phyloP scores from a whole-genome alignment of 2,888 invertebrate genomes.

The Cheilosia variabilis region DNA sequence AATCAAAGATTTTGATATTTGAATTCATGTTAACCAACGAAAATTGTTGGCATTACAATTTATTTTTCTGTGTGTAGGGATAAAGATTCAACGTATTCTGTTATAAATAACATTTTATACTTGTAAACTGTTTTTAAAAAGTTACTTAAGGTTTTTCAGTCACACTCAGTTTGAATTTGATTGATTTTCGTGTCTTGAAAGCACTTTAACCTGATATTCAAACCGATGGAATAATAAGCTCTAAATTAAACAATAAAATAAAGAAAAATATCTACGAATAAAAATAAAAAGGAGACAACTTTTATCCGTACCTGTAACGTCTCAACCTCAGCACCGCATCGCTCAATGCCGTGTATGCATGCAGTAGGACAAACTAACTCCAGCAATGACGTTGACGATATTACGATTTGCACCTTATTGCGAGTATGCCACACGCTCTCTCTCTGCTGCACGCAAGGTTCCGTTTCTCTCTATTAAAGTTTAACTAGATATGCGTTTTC shows the following conservation, averaged over 20 bases:
- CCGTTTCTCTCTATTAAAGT: conserved; percentile 16
- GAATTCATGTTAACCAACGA: too few species aligned
- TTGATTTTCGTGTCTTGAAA: too few species aligned
- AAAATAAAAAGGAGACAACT: background rate
- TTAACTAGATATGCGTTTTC: conserved; percentile 5
- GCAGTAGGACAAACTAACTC: background rate
- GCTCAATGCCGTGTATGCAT: conserved; percentile 14
- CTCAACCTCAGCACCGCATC: background rate
- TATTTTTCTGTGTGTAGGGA: too few species aligned
- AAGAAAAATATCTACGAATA: background rate
- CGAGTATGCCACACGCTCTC: background rate
- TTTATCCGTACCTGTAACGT: background rate
- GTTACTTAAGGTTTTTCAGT: too few species aligned
- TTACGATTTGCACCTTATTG: conserved; percentile 14
- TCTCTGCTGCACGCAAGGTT: conserved; percentile 22
- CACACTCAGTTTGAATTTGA: too few species aligned
- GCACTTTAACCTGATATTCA: too few species aligned
- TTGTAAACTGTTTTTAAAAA: too few species aligned
- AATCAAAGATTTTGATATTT: too few species aligned
- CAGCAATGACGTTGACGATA: background rate
- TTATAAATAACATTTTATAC: too few species aligned
- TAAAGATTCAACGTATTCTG: too few species aligned
- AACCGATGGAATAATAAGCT: too few species aligned
- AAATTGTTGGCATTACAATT: too few species aligned
- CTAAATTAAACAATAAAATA: background rate